Conservation (phyloP, 2,888 invertebrate genomes). For the Caenorhabditis panamensis region DNA sequence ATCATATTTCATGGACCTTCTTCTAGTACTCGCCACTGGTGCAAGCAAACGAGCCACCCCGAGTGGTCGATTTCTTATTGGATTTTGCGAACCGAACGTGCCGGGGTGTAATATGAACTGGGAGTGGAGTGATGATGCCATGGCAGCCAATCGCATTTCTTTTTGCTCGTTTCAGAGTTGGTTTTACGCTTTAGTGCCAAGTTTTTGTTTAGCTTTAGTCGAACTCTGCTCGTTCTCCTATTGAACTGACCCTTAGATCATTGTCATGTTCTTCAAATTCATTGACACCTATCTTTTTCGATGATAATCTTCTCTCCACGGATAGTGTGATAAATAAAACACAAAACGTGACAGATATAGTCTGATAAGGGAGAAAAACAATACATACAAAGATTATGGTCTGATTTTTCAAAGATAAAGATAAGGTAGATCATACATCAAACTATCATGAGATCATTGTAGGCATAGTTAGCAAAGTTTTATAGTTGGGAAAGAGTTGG, state of each 20-base stretch:
- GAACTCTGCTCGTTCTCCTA: not conserved
- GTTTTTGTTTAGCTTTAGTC: not conserved
- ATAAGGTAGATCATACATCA: conserved; percentile 45
- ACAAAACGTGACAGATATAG: conserved; percentile 36
- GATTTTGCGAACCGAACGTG: conserved; percentile 51
- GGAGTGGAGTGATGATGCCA: conserved; percentile 26
- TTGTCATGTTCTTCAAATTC: too few relatives aligned
- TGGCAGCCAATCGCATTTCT: conserved; percentile 29
- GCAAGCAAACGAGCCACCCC: conserved; percentile 25
- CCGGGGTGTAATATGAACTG: conserved; percentile 45
- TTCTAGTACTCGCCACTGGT: conserved; percentile 43
- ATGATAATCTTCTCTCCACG: too few relatives aligned
- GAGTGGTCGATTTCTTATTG: conserved; percentile 58
- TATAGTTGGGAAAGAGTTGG: not conserved
- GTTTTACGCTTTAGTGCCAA: not conserved
- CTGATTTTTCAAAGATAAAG: conserved; percentile 48
- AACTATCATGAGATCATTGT: conserved; percentile 30
- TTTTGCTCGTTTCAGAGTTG: not conserved
- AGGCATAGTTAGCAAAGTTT: too few relatives aligned
- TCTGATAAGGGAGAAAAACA: conserved; percentile 9
- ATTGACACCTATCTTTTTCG: too few relatives aligned
- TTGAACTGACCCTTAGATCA: too few relatives aligned
- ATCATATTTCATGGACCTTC: conserved; percentile 57
- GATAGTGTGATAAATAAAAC: too few relatives aligned
- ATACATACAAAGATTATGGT: conserved; percentile 30